These are phyloP conservation scores for Bursaphelenchus okinawaensis DNA, from an alignment of 2,888 invertebrate genomes.

Conservation along the genomic window DNA sequence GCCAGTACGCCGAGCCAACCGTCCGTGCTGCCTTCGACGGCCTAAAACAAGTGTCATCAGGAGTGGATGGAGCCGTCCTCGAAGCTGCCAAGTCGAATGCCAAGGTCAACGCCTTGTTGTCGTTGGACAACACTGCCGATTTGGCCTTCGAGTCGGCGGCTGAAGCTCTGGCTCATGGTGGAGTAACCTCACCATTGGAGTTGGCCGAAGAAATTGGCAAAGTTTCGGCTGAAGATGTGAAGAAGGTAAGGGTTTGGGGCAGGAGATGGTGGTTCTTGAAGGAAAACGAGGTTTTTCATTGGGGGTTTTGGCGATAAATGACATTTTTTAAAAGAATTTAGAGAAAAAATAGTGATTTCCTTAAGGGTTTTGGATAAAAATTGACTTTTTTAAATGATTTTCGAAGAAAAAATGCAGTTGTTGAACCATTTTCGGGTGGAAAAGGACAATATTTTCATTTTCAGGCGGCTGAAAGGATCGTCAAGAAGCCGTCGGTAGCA, in stretches of 20 bases:
- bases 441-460: too few species aligned
- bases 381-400: too few species aligned
- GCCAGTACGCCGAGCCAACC: conserved; percentile 21
- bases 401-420: too few species aligned
- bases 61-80: conserved; percentile 32
- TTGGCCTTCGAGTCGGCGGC: conserved; percentile 43
- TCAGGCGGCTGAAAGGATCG: conserved; percentile 40
- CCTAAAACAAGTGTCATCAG: conserved; percentile 37
- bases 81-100: conserved; percentile 24
- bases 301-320: too few species aligned
- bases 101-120: conserved; percentile 22
- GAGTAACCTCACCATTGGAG: conserved; percentile 37
- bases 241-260: conserved; percentile 37
- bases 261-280: too few species aligned
- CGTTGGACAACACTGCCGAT: conserved; percentile 15
- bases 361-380: too few species aligned
- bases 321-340: too few species aligned
- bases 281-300: too few species aligned
- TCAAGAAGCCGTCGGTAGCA: conserved; percentile 44
- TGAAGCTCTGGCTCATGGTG: conserved; percentile 36
- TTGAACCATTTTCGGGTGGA: too few species aligned
- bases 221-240: conserved; percentile 44
- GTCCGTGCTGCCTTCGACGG: conserved; percentile 36
- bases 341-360: too few species aligned
- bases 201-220: conserved; percentile 35